Percentiles rank a stretch among this genome's conserved stretches.
Conservation (phyloP, 2,113 vertebrate genomes). For the Oreochromis tanganicae region DNA sequence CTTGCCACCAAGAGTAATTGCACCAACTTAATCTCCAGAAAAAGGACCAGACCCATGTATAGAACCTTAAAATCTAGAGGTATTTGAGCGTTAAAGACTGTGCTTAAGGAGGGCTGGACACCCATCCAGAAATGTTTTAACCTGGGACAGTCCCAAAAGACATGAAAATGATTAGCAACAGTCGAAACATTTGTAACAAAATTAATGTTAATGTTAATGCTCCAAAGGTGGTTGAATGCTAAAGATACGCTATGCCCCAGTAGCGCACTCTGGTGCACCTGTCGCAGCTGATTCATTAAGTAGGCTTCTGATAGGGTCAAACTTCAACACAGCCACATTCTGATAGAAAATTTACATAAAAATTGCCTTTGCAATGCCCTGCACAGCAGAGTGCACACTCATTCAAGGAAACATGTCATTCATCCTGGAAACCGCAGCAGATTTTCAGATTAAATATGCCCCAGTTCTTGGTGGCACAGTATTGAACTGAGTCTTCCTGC, state of each 20-base stretch:
- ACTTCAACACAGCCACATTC: rapidly evolving
- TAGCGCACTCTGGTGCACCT: neutral
- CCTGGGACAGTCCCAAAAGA: too few relatives aligned
- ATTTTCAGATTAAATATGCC: neutral
- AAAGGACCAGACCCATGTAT: too few relatives aligned
- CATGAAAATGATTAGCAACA: too few relatives aligned
- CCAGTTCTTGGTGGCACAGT: neutral
- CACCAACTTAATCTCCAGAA: too few relatives aligned
- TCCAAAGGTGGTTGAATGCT: neutral
- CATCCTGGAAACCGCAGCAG: neutral
- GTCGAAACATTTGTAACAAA: neutral
- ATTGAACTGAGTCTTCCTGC: neutral
- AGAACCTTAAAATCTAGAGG: too few relatives aligned
- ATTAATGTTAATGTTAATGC: neutral
- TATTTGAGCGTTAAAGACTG: too few relatives aligned
- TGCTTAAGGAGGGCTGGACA: too few relatives aligned
- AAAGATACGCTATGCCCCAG: rapidly evolving
- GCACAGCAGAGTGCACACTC: neutral
- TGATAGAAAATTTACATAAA: neutral
- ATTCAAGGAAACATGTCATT: neutral
- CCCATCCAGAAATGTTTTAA: too few relatives aligned
- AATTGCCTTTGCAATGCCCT: neutral
- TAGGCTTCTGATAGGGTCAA: neutral
- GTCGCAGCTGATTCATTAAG: neutral
- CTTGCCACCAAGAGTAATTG: too few relatives aligned